Conservation (phyloP, 2,888 invertebrate genomes). For the Cryptocephalus primarius region DNA sequence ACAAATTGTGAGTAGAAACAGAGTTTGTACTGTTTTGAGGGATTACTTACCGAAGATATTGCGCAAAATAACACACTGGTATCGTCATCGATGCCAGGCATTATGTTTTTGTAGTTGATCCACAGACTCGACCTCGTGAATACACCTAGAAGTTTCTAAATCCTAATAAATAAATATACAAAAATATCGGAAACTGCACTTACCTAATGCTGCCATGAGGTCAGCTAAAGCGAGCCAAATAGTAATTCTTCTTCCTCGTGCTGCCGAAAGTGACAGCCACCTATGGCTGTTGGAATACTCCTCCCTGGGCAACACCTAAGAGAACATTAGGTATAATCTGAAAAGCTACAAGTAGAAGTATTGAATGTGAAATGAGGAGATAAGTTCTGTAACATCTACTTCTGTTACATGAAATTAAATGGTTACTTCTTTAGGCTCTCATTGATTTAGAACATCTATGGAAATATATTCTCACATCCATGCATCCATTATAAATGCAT, state of each 20-base stretch:
- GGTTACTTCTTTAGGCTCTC: no score
- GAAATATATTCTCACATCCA: no score
- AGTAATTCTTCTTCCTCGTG: conserved; percentile 59
- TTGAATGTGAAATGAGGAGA: no score
- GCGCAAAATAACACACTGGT: conserved; percentile 62
- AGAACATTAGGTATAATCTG: conserved; percentile 12
- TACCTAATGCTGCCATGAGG: conserved; percentile 66
- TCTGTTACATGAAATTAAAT: no score
- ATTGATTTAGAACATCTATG: no score
- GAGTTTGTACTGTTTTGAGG: no score
- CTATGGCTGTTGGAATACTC: conserved; percentile 41
- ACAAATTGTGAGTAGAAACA: no score
- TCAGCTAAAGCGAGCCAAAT: conserved; percentile 72
- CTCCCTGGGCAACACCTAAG: conserved; percentile 54
- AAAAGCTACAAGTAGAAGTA: no score
- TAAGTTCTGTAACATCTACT: no score
- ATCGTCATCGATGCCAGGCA: conserved; percentile 54
- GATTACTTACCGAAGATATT: conserved; percentile 53
- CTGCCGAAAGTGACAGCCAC: conserved; percentile 47
- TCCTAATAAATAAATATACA: neutral
- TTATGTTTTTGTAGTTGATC: conserved; percentile 55
- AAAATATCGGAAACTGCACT: conserved; percentile 6
- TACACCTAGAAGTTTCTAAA: conserved; percentile 44
- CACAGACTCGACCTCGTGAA: conserved; percentile 58
- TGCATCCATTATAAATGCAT: no score